Evolutionary conservation across 2,797 vertebrate species (phyloP).

Genomic region (Liasis olivaceus): DNA sequence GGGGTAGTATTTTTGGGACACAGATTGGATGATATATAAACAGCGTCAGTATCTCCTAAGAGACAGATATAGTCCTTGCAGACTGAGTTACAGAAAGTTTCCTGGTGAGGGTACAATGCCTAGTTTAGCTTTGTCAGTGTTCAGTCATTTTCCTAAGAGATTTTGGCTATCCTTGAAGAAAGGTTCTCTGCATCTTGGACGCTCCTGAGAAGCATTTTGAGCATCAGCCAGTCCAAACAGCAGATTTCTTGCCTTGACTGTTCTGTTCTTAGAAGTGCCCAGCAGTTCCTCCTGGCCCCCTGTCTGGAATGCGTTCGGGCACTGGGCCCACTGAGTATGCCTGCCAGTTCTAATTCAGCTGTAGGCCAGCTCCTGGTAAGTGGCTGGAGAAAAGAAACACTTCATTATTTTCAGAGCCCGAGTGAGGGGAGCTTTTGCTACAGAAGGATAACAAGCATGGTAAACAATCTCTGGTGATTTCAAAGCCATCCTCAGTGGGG

Average conservation of each 20-base stretch:
- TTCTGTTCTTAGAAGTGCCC: not conserved
- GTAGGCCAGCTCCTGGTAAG: not conserved
- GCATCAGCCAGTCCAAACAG: not conserved
- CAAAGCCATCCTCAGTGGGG: not conserved
- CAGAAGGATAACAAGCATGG: not conserved
- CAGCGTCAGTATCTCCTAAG: too few relatives aligned
- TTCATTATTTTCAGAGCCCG: not conserved
- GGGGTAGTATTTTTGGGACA: too few relatives aligned
- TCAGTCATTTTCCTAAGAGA: not conserved
- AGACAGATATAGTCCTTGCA: not conserved
- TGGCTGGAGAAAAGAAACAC: not conserved
- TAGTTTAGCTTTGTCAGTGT: not conserved
- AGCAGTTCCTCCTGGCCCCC: not conserved
- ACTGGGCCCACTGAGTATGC: not conserved
- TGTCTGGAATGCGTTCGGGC: not conserved
- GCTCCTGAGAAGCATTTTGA: not conserved
- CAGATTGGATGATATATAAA: too few relatives aligned
- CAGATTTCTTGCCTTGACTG: not conserved
- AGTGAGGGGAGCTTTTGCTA: not conserved
- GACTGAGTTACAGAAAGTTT: not conserved
- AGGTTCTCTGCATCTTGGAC: not conserved
- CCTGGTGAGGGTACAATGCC: not conserved
- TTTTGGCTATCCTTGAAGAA: not conserved
- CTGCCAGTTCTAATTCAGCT: not conserved
- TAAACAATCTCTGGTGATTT: not conserved